phyloP scores from a whole-genome alignment of 2,888 invertebrate species.

The Oscheius onirici region DNA sequence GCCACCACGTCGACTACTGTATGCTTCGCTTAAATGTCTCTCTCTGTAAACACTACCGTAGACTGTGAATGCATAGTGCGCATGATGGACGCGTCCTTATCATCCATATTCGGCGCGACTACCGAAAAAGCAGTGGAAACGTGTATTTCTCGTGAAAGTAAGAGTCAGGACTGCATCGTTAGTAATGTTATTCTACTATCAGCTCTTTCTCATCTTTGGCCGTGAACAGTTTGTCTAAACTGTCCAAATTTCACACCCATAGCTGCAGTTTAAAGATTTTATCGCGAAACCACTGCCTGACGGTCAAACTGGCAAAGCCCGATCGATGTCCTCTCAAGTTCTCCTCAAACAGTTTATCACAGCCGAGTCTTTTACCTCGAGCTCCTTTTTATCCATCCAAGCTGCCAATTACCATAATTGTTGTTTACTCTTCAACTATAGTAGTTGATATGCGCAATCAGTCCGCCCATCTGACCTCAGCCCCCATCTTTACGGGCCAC shows the following conservation, averaged over 20 bases:
- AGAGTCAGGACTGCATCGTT: too few species aligned
- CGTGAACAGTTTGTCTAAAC: background rate
- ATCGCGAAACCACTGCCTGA: conserved; percentile 12
- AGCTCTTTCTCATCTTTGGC: too few species aligned
- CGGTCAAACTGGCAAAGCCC: background rate
- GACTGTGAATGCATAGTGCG: background rate
- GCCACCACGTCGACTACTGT: conserved; percentile 24
- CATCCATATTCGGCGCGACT: too few species aligned
- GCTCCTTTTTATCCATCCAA: too few species aligned
- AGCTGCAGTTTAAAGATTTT: background rate
- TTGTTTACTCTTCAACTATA: conserved; percentile 13
- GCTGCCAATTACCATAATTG: too few species aligned
- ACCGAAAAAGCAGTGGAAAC: too few species aligned
- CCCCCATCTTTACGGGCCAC: conserved; percentile 29
- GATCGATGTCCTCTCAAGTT: conserved; percentile 30
- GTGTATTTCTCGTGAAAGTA: too few species aligned
- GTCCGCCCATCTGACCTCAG: conserved; percentile 29
- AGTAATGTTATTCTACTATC: too few species aligned
- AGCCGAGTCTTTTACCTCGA: background rate
- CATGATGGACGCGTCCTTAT: too few species aligned
- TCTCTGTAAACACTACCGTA: conserved; percentile 30
- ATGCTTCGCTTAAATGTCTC: conserved; percentile 16
- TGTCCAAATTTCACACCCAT: background rate
- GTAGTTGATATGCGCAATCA: conserved; percentile 31
- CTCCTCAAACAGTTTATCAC: conserved; percentile 24